Evolutionary conservation across 2,888 invertebrate genomes (phyloP).

Genomic region (Nephrotoma guestfalica): DNA sequence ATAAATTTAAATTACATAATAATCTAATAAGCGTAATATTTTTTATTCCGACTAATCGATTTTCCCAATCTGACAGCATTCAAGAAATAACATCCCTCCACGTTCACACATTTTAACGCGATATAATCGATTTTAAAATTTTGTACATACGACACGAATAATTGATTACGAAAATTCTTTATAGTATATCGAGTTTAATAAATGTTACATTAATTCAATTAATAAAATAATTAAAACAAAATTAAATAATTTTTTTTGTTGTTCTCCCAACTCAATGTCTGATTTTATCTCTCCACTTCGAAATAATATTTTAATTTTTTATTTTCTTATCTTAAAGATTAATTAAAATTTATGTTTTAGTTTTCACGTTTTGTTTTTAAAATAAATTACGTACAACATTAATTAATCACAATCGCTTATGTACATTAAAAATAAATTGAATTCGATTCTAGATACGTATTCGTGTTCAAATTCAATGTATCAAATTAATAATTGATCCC

Average conservation of each 20-base stretch:
- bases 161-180: neutral
- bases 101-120: too few species aligned
- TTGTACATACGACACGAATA: neutral
- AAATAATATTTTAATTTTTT: neutral
- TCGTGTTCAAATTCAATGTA: neutral
- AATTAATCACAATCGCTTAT: neutral
- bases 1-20: too few species aligned
- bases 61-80: too few species aligned
- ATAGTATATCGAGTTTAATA: neutral
- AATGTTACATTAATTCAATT: neutral
- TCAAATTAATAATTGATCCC: neutral
- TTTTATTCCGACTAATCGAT: too few species aligned
- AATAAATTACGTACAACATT: neutral
- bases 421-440: neutral
- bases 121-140: neutral
- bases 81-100: too few species aligned
- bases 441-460: neutral
- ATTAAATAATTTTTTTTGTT: neutral
- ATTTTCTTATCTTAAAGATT: neutral
- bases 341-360: neutral
- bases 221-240: neutral
- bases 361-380: neutral
- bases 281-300: too few species aligned
- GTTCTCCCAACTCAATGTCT: too few species aligned
- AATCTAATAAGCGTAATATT: too few species aligned